phyloP scores from a whole-genome alignment of 2,888 invertebrate species.

The Cyclophora albipunctata region DNA sequence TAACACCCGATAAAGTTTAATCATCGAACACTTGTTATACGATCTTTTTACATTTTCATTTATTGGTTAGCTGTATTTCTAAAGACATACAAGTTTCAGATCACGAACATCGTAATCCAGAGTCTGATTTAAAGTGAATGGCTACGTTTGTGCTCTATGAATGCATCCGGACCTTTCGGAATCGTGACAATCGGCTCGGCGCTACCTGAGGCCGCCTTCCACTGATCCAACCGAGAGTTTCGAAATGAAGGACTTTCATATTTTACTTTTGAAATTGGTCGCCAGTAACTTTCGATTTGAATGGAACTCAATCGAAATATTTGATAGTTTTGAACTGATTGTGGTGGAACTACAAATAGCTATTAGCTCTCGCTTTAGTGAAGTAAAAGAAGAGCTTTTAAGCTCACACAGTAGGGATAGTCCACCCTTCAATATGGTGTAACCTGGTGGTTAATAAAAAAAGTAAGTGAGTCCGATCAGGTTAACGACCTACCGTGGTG shows the following conservation, averaged over 20 bases:
- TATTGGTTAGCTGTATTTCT: constrained; percentile 2
- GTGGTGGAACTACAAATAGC: too few species aligned
- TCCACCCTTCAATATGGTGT: too few species aligned
- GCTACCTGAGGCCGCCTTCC: constrained; percentile 22
- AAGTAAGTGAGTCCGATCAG: too few species aligned
- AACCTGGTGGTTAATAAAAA: too few species aligned
- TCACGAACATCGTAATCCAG: constrained; percentile 48
- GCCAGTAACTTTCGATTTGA: constrained; percentile 3
- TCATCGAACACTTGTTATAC: too few species aligned
- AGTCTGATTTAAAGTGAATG: constrained; percentile 56
- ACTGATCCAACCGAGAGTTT: neutral
- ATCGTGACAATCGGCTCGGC: constrained; percentile 33
- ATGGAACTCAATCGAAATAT: constrained; percentile 7
- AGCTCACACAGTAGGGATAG: too few species aligned
- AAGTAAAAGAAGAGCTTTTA: too few species aligned
- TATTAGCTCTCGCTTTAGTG: too few species aligned
- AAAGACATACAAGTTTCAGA: constrained; percentile 41
- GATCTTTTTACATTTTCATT: too few species aligned
- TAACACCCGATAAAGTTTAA: too few species aligned
- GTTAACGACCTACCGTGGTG: too few species aligned
- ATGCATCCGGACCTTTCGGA: constrained; percentile 56
- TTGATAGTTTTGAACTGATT: constrained; percentile 4
- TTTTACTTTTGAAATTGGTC: constrained; percentile 12
- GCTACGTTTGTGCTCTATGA: constrained; percentile 47
- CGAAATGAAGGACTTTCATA: constrained; percentile 13